These are phyloP conservation scores for Myzus persicae DNA, from an alignment of 1,140 invertebrate species.

Conservation along the genomic window DNA sequence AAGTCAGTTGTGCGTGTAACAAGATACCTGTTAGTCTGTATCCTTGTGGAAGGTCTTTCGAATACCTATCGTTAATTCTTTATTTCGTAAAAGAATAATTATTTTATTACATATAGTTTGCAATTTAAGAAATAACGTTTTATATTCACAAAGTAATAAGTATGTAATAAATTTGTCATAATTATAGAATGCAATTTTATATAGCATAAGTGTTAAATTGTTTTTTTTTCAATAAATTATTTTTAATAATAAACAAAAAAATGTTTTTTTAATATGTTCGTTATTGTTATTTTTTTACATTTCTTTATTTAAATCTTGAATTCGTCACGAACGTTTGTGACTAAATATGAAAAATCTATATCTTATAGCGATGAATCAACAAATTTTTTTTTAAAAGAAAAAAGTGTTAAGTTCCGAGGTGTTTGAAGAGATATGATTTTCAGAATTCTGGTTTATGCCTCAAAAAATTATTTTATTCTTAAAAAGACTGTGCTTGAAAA, in stretches of 20 bases:
- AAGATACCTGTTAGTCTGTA: conserved; percentile 51
- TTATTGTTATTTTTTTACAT: not conserved
- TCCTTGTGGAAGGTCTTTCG: conserved; percentile 46
- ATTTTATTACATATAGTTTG: not conserved
- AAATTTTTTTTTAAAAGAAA: not conserved
- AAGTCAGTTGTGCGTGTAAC: conserved; percentile 55
- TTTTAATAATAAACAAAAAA: not conserved
- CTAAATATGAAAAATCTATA: not conserved
- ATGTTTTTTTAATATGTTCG: not conserved
- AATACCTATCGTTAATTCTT: conserved; percentile 14
- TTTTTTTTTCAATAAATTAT: conserved; percentile 25
- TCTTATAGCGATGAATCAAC: not conserved
- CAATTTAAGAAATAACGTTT: not conserved
- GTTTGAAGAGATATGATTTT: conserved; percentile 8
- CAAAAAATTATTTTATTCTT: not conserved
- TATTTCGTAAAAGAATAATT: not conserved
- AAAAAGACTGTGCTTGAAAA: not conserved
- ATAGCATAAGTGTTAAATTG: not conserved
- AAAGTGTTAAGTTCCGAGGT: not conserved
- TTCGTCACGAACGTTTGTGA: not conserved
- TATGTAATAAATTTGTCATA: not conserved
- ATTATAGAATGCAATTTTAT: not conserved
- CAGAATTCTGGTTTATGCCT: not conserved
- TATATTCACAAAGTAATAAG: not conserved
- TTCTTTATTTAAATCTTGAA: not conserved